phyloP scores from a whole-genome alignment of 2,113 vertebrate species.

The Gadus macrocephalus region DNA sequence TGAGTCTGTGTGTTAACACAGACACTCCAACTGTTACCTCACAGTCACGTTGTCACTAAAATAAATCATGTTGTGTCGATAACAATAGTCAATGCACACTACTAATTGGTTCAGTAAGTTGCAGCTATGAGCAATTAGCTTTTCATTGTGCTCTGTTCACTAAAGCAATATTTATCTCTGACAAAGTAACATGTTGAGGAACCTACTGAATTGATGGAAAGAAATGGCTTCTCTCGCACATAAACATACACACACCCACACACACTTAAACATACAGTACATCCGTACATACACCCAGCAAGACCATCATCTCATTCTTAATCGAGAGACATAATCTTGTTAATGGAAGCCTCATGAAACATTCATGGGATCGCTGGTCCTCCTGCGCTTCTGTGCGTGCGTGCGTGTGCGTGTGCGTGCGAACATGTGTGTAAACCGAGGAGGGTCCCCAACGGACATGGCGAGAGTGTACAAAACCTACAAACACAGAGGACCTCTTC shows the following conservation, averaged over 20 bases:
- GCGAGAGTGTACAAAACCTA: constrained; percentile 9
- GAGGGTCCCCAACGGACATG: no score
- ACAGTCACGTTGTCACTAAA: no score
- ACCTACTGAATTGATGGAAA: no score
- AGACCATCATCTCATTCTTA: constrained; percentile 59
- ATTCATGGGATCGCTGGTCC: constrained; percentile 25
- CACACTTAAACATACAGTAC: constrained; percentile 7
- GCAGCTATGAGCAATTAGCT: no score
- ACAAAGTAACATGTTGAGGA: no score
- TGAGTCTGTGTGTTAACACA: no score
- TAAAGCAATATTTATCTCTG: no score
- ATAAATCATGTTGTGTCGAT: no score
- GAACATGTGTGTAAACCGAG: constrained; percentile 10
- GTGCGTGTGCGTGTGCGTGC: constrained; percentile 5
- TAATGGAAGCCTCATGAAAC: constrained; percentile 60
- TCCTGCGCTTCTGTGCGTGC: constrained; percentile 9
- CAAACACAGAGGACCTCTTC: constrained; percentile 19
- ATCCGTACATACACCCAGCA: background rate
- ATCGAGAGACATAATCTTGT: constrained; percentile 68
- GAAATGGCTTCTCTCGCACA: background rate
- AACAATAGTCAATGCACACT: no score
- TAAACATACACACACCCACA: background rate
- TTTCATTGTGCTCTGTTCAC: no score
- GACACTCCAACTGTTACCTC: no score
- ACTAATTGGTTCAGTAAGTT: no score